Evolutionary conservation across 2,888 invertebrate species (phyloP), one percentile per base, ranked within the genome.

Genomic region (Plemyria rubiginata): DNA sequence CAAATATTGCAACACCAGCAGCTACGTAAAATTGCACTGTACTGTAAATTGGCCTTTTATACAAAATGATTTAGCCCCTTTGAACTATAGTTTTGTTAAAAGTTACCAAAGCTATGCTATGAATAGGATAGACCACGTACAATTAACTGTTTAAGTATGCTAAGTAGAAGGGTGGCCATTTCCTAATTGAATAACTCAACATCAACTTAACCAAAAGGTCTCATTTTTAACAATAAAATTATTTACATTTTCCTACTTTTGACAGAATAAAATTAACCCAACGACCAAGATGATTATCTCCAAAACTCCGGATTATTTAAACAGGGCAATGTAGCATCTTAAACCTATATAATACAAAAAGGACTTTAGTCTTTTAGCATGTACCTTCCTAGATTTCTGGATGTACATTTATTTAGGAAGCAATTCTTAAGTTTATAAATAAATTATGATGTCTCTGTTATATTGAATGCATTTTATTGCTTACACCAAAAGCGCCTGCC

Each of bases 241-340:
- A 38, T 38, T 38, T 11, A 45, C 45, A 45, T 45, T 15, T 16
- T 45, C 9, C 13, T n/a, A 48, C 28, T 29, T 49, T 15, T 13
- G 50, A 50, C 41, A 15, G 13, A 50, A 22, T 9, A n/a, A 41
- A 13, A 8, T 15, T 22, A 46, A 54, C 41, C 38, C 40, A 28
- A 16, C 36, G 55, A 66, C 55, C 54, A 56, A 54, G 65, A 74
- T 71, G 78, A 77, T 74, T 76, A 75, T 79, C 81, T 69, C 75
- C 78, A 74, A 75, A 87, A 87, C 87, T 86, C 87, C 81, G 86
- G 86, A 88, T 87, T 85, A 86, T 86, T 84, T 36, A 71, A 69
- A 61, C 55, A 67, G 68, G 66, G 67, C 70, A 70, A 70, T 60
- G 64, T 75, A 75, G 75, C 70, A 66, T 70, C 75, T 80, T 80